Base-by-base conservation (phyloP, 64 coral and sea anemone species). In the Montipora cactus region DNA sequence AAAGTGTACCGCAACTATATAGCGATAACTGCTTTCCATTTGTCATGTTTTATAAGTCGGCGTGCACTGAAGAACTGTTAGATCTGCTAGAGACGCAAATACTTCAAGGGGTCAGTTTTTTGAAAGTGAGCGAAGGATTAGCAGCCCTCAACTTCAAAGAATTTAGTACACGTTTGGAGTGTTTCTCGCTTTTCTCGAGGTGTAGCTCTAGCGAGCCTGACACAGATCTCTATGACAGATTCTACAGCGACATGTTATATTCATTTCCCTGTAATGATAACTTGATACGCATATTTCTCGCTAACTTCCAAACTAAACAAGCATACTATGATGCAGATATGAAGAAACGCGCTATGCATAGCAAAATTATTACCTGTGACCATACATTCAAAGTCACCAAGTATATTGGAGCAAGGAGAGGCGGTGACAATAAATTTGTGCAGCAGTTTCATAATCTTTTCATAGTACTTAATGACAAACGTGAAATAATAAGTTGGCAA, bases 371-470 rank as follows among this genome's bases (percentile, higher is more conserved):
- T 49, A 79, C 94, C 9, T 96, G 90, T 88, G 94, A 96, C 21
- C 90, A 92, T 73, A 92, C 90, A 21, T 84, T 96, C 48, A 96
- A 92, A 69, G 83, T 87, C 23, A 93, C 87, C 22, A 96, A 96
- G 69, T 92, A 96, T 67, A 93, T 96, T 21, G 90, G 94, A 58
- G 90, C 80, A 44, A 88, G 49, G 18, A 64, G 89, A 61, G 50
- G 68, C 12, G 9, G 76, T n/a, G 85, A 96, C 59, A 20, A 50
- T 52, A 86, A 79, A 66, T 87, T 82, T 46, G 90, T 96, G 10
- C 68, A 80, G 15, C 94, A 96, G 45, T 96, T 95, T 47, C 8
- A 88, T 44, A 96, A 96, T 79, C 49, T 96, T 55, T 96, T 96
- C 68, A 71, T 96, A 25, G 89, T 77, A 53, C 53, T 96, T 15